These are phyloP conservation scores for Lithophane socia DNA, from an alignment of 2,888 invertebrate species.

Conservation along the genomic window DNA sequence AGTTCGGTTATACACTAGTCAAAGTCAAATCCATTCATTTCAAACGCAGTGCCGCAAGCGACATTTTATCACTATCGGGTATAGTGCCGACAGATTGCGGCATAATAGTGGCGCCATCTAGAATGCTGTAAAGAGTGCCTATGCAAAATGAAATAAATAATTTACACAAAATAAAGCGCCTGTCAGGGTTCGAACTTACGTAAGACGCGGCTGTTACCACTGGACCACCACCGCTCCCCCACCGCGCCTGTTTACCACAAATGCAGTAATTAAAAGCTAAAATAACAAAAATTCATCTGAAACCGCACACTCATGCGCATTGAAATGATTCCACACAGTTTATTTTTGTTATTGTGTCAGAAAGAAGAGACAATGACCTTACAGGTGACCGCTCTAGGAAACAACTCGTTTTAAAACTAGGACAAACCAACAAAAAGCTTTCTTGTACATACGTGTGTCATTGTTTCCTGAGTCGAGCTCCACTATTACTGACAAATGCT, in stretches of 20 bases:
- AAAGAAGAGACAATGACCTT: slow-evolving; percentile 18
- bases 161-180: no score
- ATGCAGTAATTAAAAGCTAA: background rate
- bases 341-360: slow-evolving; percentile 19
- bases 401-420: slow-evolving; percentile 12
- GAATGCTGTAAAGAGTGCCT: no score
- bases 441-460: slow-evolving; percentile 8
- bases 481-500: no score
- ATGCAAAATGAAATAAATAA: no score
- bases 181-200: no score
- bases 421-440: slow-evolving; percentile 2
- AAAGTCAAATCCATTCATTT: background rate
- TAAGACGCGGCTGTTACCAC: no score
- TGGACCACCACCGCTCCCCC: no score
- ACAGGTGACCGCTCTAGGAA: slow-evolving; percentile 4
- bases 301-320: slow-evolving; percentile 12
- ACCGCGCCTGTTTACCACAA: no score
- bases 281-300: background rate
- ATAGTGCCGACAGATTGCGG: no score
- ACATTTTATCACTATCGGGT: no score
- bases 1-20: background rate
- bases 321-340: slow-evolving; percentile 22
- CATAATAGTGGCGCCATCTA: no score
- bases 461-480: background rate
- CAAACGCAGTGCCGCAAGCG: no score